Base-by-base conservation (phyloP, 2,888 invertebrate genomes). In the Phaedon cochleariae region DNA sequence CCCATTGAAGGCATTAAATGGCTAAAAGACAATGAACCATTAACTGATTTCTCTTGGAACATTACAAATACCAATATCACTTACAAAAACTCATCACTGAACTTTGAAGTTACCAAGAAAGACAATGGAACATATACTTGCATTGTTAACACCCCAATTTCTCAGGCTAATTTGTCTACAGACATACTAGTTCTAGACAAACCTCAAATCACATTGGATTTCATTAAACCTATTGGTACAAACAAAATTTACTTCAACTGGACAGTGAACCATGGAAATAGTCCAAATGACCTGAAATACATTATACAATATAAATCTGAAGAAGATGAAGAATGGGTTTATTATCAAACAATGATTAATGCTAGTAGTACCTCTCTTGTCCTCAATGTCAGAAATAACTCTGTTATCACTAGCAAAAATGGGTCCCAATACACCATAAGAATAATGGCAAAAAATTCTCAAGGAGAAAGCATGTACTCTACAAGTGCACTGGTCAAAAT, bases 181-280 rank as follows among this genome's bases (percentile, higher is more conserved):
- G 79, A 78, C 29, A 82, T 84, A 58, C 82, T 84, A 2, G 90
- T 94, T 0, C 85, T 89, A 72, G 91, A 91, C 72, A 87, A 87
- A 63, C 94, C 95, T 0, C 88, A 89, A 79, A 86, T 94, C 0
- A 86, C 84, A 54, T 88, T 94, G 69, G 90, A 92, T 74, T 88
- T 88, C 64, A 89, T 91, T 0, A 92, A 92, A 80, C 89, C 92
- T 0, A 92, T 95, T 17, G 93, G 91, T 58, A 88, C 89, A 0
- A 87, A 88, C 6, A 89, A 90, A 80, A 88, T 95, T 49, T 95
- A 88, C 81, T 80, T 95, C 0, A 94, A 94, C 79, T 95, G 95
- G 94, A 94, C 93, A 0, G 87, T 93, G 0, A 88, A 90, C 65
- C 88, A 90, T 66, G 92, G 92, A 67, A 94, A 95, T 78, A 89